Evolutionary conservation across 1,140 invertebrate genomes (phyloP), one percentile per base, ranked within the genome.

Genomic region (Phthorimaea operculella): DNA sequence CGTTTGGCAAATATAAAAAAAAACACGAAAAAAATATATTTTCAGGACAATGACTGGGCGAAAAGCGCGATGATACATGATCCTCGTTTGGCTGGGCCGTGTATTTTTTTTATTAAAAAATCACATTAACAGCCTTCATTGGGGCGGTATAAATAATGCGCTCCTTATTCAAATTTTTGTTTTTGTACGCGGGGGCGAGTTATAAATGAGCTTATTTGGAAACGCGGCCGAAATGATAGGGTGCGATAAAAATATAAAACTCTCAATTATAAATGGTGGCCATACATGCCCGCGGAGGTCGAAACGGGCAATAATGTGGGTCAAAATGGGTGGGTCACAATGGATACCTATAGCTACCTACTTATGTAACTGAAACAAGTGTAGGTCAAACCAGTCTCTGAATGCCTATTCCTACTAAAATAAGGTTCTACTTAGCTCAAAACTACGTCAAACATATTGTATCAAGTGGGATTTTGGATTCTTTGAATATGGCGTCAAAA

Each of bases 191-290:
- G 74, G 71, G 70, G 69, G 65, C 52, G 55, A 64, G 79, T 84
- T 77, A 84, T 84, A 81, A 84, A 84, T 84, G 79, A 84, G 81
- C 79, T 84, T 84, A 84, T 84, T 84, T 84, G 79, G 76, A 72
- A 77, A 69, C 66, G 68, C 58, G 60, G 66, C 59, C 67, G 71
- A 75, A 76, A 80, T 74, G 79, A 80, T 82, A 79, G 72, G 75
- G 69, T 64, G 74, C 71, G 77, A 82, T 78, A 78, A 74, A 66
- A 28, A 28, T 28, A 28, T 28, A 28, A 28, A 63, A 68, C 60
- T 61, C 62, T 62, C 59, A 57, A 69, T 61, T 69, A 66, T 62
- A 61, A 56, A 61, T 60, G 55, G 48, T 34, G 15, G 18, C 45
- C 49, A 47, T 45, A 45, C 42, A 45, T n/a, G n/a, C n/a, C 42